Evolutionary conservation across 2,888 invertebrate genomes (phyloP).

Genomic region (Cancer borealis): DNA sequence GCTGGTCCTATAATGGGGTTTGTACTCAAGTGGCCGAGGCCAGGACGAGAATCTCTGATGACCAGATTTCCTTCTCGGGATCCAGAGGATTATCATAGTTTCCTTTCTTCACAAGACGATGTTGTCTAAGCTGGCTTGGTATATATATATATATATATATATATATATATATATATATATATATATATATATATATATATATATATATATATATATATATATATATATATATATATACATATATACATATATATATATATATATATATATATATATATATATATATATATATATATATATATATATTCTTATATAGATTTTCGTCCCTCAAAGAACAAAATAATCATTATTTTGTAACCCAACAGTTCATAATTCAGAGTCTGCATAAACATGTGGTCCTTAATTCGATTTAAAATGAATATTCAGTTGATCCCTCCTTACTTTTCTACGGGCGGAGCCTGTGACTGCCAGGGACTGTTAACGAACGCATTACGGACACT

Average conservation of each 20-base stretch:
- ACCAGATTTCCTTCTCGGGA: conserved; percentile 11
- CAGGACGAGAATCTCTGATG: conserved; percentile 17
- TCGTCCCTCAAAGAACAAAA: background rate
- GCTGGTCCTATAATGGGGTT: conserved; percentile 43
- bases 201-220: no score
- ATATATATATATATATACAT: no score
- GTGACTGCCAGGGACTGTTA: conserved; percentile 20
- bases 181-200: no score
- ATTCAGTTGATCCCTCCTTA: conserved; percentile 5
- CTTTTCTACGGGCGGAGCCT: conserved; percentile 23
- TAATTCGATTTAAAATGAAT: conserved; percentile 26
- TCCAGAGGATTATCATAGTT: background rate
- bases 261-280: conserved; percentile 50
- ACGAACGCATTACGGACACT: conserved; percentile 43
- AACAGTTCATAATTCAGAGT: background rate
- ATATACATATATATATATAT: conserved; percentile 47
- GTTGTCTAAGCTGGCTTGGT: background rate
- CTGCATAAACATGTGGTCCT: conserved; percentile 3
- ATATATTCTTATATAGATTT: background rate
- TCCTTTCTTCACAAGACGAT: background rate
- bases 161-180: no score
- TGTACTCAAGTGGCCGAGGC: conserved; percentile 2
- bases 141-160: conserved; percentile 6
- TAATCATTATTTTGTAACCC: background rate
- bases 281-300: background rate